phyloP scores from a whole-genome alignment of 2,797 vertebrate genomes.

The Chloroceryle amazona region DNA sequence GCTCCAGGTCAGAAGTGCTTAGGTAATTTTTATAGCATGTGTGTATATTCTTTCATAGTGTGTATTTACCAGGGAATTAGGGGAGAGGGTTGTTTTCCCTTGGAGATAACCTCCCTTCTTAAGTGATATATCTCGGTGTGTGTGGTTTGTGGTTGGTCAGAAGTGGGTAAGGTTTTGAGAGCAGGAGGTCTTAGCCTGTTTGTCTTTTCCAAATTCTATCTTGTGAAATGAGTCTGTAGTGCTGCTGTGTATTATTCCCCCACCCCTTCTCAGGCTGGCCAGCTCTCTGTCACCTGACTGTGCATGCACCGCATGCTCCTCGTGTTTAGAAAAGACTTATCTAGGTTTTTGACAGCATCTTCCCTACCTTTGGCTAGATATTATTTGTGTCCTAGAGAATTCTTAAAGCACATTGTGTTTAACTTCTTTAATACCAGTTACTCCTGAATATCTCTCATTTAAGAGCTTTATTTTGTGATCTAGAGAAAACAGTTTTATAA shows the following conservation, averaged over 20 bases:
- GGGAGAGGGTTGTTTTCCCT: neutral
- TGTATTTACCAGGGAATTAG: neutral
- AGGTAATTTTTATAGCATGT: neutral
- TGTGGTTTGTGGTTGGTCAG: slow-evolving; percentile 42
- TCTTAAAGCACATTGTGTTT: neutral
- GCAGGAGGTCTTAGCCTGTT: neutral
- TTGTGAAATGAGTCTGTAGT: neutral
- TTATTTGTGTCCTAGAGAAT: neutral
- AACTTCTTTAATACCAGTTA: neutral
- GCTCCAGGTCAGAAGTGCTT: neutral
- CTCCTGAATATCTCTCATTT: neutral
- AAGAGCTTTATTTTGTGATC: neutral
- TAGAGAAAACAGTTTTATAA: neutral
- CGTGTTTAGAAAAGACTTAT: neutral
- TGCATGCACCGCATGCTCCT: neutral
- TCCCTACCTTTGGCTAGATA: neutral
- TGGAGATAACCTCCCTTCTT: neutral
- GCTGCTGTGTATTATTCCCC: neutral
- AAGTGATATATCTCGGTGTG: neutral
- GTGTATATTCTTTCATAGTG: neutral
- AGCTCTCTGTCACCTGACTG: neutral
- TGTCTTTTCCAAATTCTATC: neutral
- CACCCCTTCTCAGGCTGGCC: neutral
- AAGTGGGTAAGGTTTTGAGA: slow-evolving; percentile 16
- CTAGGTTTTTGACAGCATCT: neutral